Conservation (phyloP, 2,888 invertebrate species). For the Hemaris fuciformis region DNA sequence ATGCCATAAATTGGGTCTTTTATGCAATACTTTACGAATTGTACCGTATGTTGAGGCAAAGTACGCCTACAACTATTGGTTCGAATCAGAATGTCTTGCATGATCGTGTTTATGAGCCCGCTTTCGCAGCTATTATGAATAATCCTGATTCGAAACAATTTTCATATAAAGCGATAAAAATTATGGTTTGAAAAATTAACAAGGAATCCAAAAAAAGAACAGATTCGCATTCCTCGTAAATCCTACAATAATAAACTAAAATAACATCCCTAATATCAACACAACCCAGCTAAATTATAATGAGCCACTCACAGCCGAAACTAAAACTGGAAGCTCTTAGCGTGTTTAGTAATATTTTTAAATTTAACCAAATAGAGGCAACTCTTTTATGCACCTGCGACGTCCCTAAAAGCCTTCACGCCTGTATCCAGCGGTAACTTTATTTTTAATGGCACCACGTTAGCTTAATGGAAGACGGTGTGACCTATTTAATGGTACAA, state of each 20-base stretch:
- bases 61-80: no score
- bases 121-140: no score
- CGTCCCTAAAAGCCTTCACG: constrained; percentile 69
- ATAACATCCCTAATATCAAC: background rate
- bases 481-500: constrained; percentile 74
- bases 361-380: constrained; percentile 62
- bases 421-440: constrained; percentile 66
- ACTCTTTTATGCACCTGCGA: constrained; percentile 74
- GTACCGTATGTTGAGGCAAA: no score
- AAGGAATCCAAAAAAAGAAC: background rate
- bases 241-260: background rate
- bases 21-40: no score
- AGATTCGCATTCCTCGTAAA: background rate
- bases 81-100: background rate
- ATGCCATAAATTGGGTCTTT: no score
- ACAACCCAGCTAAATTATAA: no score
- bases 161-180: background rate
- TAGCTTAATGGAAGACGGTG: constrained; percentile 73
- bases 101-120: background rate
- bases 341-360: constrained; percentile 51
- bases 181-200: no score
- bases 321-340: constrained; percentile 7
- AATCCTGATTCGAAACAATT: background rate
- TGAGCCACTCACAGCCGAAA: no score
- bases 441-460: constrained; percentile 74